These are phyloP conservation scores for Drosophila santomea DNA, from an alignment of 1,140 invertebrate species.

Conservation along the genomic window DNA sequence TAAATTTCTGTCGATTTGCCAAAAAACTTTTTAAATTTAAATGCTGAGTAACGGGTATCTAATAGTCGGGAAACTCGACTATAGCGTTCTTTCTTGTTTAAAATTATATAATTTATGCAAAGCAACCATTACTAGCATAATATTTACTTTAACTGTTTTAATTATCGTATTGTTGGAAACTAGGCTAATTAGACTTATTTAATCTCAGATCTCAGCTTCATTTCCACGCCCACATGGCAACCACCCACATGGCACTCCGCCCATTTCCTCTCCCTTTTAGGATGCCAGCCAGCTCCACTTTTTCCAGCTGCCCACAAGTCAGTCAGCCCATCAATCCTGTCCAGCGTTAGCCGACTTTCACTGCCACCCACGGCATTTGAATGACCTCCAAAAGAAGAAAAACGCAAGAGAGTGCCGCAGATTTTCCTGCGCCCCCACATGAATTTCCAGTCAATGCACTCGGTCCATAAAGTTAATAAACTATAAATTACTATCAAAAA, in stretches of 20 bases:
- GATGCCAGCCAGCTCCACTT: not conserved
- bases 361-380: conserved; percentile 77
- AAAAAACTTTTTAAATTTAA: too few relatives aligned
- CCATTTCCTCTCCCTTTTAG: conserved; percentile 26
- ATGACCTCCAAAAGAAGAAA: conserved; percentile 56
- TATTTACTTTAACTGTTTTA: too few relatives aligned
- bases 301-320: conserved; percentile 34
- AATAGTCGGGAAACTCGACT: too few relatives aligned
- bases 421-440: conserved; percentile 4
- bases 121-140: not conserved
- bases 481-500: conserved; percentile 79
- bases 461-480: conserved; percentile 80
- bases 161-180: too few relatives aligned
- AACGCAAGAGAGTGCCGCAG: conserved; percentile 5
- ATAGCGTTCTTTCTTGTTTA: too few relatives aligned
- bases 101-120: too few relatives aligned
- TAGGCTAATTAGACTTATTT: too few relatives aligned
- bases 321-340: conserved; percentile 40
- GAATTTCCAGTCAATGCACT: conserved; percentile 76
- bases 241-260: conserved; percentile 4
- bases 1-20: too few relatives aligned
- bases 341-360: conserved; percentile 67
- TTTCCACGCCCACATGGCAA: conserved; percentile 26
- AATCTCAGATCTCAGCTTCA: conserved; percentile 27
- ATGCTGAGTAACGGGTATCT: too few relatives aligned